Base-by-base conservation (phyloP, 2,797 vertebrate genomes). In the Falco naumanni region DNA sequence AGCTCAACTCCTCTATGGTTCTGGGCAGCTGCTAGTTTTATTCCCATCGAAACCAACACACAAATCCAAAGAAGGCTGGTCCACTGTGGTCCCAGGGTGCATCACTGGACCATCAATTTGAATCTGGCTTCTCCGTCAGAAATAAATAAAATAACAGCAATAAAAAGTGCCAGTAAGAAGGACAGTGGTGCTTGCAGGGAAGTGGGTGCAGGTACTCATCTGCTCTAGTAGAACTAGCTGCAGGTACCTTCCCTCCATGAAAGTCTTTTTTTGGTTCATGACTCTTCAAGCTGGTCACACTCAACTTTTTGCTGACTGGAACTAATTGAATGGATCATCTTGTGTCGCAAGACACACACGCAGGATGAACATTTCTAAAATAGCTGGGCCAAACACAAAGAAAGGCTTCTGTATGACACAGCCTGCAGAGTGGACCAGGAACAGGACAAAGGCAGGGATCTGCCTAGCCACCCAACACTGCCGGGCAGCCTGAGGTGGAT, bases 381-480 rank as follows among this genome's bases (percentile, higher is more conserved):
- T 2, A 76, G n/a, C 29, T 82, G 43, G 14, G 66, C 28, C 31
- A 57, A 90, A 69, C 29, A 54, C 41, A 37, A 37, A 37, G 37
- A 84, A 69, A 77, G 66, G 34, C 19, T 91, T 28, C 20, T 29
- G 43, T 18, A 29, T 4, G 9, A 68, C 13, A 9, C 21, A n/a
- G 34, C 31, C 53, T 41, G 21, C 31, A 45, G 41, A 34, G 12
- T 16, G 33, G 26, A 51, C 17, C 15, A 39, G 48, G 15, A 53
- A 29, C 50, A 89, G 78, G 89, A 70, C 20, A 33, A 82, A 69
- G 65, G 66, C 24, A 70, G 48, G 39, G n/a, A 65, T 64, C 68
- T 61, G 51, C 0, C 6, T 29, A 33, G 17, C 16, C 48, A 39
- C 51, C 45, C 34, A 71, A 12, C 26, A 6, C 6, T 0, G 3